phyloP scores from a whole-genome alignment of 2,113 vertebrate species.

The Pedionomus torquatus region DNA sequence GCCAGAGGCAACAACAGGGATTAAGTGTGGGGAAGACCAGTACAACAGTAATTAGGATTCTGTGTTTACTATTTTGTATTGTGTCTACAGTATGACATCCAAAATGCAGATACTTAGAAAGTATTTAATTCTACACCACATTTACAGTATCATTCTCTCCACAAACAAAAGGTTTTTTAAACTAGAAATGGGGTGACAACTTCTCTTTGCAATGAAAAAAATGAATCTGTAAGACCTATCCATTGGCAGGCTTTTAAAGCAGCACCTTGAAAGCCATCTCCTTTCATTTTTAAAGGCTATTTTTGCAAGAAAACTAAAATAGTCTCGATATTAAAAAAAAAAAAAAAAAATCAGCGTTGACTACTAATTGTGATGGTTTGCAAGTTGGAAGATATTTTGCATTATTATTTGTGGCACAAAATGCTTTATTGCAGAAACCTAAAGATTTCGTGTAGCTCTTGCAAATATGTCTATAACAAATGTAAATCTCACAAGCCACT shows the following conservation, averaged over 20 bases:
- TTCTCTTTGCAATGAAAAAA: background rate
- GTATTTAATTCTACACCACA: background rate
- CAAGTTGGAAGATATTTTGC: background rate
- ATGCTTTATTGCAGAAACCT: background rate
- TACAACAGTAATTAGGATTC: background rate
- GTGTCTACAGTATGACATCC: background rate
- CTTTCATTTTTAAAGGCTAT: background rate
- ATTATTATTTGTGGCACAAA: background rate
- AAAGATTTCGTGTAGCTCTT: background rate
- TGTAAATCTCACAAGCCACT: background rate
- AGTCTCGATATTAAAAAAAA: background rate
- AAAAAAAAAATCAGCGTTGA: background rate
- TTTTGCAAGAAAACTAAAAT: background rate
- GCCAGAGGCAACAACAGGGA: background rate
- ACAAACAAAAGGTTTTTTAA: background rate
- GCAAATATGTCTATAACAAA: background rate
- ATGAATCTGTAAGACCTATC: background rate
- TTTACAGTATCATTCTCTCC: background rate
- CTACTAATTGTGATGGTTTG: background rate
- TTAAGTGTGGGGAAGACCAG: background rate
- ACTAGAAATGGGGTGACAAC: background rate
- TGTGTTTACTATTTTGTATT: background rate
- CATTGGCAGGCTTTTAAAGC: background rate
- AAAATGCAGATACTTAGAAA: background rate
- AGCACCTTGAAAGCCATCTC: background rate